These are phyloP conservation scores for Melanitta fusca DNA, from an alignment of 2,797 vertebrate genomes.

Conservation along the genomic window DNA sequence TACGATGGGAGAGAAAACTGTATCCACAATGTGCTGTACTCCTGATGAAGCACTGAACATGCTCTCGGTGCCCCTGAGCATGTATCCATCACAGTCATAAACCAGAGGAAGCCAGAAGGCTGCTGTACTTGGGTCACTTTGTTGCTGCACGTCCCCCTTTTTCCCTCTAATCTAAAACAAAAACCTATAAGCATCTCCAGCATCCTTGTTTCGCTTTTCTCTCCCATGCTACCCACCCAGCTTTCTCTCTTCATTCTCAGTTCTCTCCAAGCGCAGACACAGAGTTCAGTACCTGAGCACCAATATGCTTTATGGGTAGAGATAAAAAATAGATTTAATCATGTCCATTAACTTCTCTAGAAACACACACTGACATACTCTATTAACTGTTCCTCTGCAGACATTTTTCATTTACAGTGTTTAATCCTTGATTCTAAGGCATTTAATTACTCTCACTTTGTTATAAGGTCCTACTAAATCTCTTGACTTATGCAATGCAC, in stretches of 20 bases:
- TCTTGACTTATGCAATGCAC: constrained; percentile 20
- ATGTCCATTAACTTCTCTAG: not conserved
- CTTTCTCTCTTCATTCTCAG: not conserved
- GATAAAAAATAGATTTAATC: constrained; percentile 41
- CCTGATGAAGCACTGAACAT: not conserved
- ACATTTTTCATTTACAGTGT: constrained; percentile 9
- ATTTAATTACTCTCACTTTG: constrained; percentile 60
- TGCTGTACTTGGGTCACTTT: fast-evolving
- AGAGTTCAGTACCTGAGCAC: not conserved
- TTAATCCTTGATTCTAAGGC: not conserved
- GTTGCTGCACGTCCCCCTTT: not conserved
- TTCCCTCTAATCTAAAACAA: not conserved
- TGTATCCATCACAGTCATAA: not conserved
- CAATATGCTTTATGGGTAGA: not conserved
- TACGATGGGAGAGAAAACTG: not conserved
- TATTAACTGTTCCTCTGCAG: constrained; percentile 39
- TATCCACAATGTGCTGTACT: not conserved
- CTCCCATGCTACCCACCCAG: not conserved
- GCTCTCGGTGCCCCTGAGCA: fast-evolving
- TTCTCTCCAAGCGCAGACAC: fast-evolving
- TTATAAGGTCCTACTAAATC: constrained; percentile 43
- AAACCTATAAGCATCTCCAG: not conserved
- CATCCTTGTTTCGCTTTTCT: not conserved
- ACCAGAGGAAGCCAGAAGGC: not conserved
- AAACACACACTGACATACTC: constrained; percentile 5